Percentiles rank a stretch among this genome's conserved stretches.
Conservation (phyloP, 2,888 invertebrate genomes). For the Hofmannophila pseudospretella region DNA sequence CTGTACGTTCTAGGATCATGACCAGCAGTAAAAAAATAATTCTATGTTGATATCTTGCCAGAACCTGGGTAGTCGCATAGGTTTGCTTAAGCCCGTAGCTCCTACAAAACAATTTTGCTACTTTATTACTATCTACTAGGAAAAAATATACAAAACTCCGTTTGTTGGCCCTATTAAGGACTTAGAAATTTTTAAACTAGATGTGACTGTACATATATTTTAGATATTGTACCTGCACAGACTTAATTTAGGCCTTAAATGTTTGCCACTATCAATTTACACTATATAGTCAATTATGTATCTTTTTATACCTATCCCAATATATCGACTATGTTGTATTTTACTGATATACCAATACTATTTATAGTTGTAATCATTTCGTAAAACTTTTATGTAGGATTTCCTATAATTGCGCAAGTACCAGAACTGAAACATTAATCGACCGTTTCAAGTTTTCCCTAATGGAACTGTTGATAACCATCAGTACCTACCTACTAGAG, state of each 20-base stretch:
- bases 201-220: constrained; percentile 5
- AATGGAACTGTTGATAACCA: no score
- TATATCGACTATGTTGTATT: not conserved
- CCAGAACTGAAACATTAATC: no score
- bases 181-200: not conserved
- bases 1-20: no score
- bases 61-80: no score
- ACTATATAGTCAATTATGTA: constrained; percentile 3
- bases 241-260: constrained; percentile 1
- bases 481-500: no score
- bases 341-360: no score
- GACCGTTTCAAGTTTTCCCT: no score
- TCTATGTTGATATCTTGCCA: no score
- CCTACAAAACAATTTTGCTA: not conserved
- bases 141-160: not conserved
- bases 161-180: constrained; percentile 1
- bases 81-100: not conserved
- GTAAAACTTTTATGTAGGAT: no score
- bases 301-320: constrained; percentile 11
- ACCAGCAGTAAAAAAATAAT: no score
- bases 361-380: not conserved
- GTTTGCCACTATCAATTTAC: not conserved
- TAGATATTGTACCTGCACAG: not conserved
- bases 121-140: not conserved
- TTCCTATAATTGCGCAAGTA: no score